phyloP scores from a whole-genome alignment of 1,140 invertebrate species.

The Chlorops oryzae region DNA sequence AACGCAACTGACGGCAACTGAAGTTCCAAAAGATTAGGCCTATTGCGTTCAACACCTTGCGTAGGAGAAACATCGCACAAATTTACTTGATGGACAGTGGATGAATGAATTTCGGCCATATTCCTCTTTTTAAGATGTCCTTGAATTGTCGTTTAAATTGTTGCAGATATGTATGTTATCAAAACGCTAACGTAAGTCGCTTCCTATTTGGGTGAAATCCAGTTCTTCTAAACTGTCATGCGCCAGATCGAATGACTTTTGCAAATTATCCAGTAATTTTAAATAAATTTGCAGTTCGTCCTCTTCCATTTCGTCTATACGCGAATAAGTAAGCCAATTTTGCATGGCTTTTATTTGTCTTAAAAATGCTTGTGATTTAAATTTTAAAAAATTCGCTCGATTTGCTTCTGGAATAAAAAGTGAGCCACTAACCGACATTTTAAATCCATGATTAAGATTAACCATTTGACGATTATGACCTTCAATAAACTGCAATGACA shows the following conservation, averaged over 20 bases:
- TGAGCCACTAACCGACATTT: too few relatives aligned
- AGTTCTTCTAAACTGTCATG: neutral
- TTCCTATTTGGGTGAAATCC: neutral
- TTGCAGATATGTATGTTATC: neutral
- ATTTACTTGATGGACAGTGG: too few relatives aligned
- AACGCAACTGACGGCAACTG: neutral
- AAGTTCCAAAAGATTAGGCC: slow-evolving; percentile 1
- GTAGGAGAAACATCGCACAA: neutral
- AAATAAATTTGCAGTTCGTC: neutral
- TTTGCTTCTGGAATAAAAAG: neutral
- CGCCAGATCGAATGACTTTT: neutral
- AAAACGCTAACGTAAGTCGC: neutral
- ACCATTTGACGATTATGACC: too few relatives aligned
- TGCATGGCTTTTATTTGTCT: neutral
- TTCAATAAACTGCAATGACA: too few relatives aligned
- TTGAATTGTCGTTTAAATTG: neutral
- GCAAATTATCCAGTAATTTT: neutral
- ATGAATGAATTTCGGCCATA: neutral
- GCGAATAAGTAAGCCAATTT: neutral
- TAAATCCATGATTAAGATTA: too few relatives aligned
- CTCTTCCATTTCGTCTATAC: neutral
- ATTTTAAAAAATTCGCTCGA: neutral
- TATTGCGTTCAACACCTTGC: too few relatives aligned
- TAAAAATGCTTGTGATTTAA: neutral
- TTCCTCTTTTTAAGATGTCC: neutral